Evolutionary conservation across 2,888 invertebrate species (phyloP), one percentile per base, ranked within the genome.

Genomic region (Eulithis testata): DNA sequence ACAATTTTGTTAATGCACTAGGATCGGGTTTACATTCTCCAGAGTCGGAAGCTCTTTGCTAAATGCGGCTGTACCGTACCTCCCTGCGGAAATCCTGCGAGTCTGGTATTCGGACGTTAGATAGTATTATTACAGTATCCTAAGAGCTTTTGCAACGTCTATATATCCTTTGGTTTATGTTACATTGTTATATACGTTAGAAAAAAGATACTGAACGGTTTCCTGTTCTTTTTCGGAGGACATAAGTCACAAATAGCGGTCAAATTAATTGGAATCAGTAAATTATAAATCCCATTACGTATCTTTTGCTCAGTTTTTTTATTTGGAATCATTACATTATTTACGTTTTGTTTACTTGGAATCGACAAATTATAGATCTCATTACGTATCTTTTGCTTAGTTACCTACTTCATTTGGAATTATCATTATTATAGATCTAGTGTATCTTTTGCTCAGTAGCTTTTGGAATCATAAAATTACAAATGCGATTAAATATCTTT

Each of bases 21-120:
- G 61, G 62, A 67, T 65, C 68, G 60, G 50, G 58, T 61, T 63
- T 58, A 63, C 55, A 64, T 55, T 64, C 49, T 63, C 64, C n/a
- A 50, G 47, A 55, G 69, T 64, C 49, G 56, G 68, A 70, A 73
- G 69, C 71, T 73, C 62, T 71, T 71, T 67, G 63, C 60, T 64
- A 70, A 71, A 70, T 69, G 66, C 47, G 55, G 54, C 53, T 60
- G 60, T 54, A 55, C 53, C 58, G 60, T 54, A 55, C 61, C 68
- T 73, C 71, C 65, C 67, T 14, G 37, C 60, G 70, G 69, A 68
- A 68, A 67, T 67, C 59, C 59, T 66, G 60, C 40, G 60, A 66
- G 60, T 65, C 63, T 63, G 63, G 44, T 56, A 27, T 59, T 66
- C 47, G 63, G 63, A 63, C 60, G 63, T 60, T 56, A 60, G 62